phyloP scores from a whole-genome alignment of 2,888 invertebrate species.

The Idaea dimidiata region DNA sequence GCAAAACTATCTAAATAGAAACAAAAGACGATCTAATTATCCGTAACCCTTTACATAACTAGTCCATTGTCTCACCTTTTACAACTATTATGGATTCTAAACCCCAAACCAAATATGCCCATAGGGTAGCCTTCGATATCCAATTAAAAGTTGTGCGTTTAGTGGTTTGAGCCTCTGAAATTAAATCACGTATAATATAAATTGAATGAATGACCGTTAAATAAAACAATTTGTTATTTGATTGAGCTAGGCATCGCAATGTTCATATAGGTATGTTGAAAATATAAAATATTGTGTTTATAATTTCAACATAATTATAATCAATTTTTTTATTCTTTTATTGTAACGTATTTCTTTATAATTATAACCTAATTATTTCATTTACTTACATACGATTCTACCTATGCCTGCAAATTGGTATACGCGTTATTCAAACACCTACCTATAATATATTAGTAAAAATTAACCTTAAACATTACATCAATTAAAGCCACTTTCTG shows the following conservation, averaged over 20 bases:
- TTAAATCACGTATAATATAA: conserved; percentile 15
- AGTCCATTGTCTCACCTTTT: conserved; percentile 47
- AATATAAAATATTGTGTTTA: too few species aligned
- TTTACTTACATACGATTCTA: too few species aligned
- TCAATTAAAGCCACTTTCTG: too few species aligned
- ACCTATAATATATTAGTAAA: too few species aligned
- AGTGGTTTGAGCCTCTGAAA: conserved; percentile 60
- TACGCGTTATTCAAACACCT: too few species aligned
- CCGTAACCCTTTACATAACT: background rate
- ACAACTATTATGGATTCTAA: conserved; percentile 82
- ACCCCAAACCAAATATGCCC: conserved; percentile 84
- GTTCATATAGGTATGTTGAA: background rate
- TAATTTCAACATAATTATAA: too few species aligned
- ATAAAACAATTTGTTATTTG: background rate
- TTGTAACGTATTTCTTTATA: too few species aligned
- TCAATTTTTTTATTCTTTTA: too few species aligned
- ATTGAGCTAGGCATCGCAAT: background rate
- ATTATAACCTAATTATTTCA: too few species aligned
- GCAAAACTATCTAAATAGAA: background rate
- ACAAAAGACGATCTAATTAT: background rate
- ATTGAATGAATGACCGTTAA: conserved; percentile 14
- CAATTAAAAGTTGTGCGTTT: conserved; percentile 82
- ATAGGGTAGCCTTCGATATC: conserved; percentile 84
- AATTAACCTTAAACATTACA: too few species aligned
- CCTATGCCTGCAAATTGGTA: too few species aligned